Evolutionary conservation across 2,113 vertebrate genomes (phyloP).

Genomic region (Cyanoderma ruficeps): DNA sequence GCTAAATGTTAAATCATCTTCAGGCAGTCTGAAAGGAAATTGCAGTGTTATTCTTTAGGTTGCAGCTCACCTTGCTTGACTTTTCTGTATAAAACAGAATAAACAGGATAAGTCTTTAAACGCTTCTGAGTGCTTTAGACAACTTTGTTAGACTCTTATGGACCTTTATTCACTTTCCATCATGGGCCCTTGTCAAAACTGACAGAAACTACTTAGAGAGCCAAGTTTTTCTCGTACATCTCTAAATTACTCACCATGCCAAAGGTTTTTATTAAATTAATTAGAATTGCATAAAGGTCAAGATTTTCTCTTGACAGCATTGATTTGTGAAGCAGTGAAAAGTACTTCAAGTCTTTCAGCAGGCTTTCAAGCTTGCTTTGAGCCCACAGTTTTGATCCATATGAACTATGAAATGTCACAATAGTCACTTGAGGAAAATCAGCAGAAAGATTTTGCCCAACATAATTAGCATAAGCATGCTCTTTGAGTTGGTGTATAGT

Average conservation of each 20-base stretch:
- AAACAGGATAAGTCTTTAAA: background rate
- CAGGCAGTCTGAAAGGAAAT: background rate
- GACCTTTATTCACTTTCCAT: background rate
- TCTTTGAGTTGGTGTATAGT: background rate
- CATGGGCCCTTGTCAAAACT: background rate
- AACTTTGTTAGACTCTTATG: background rate
- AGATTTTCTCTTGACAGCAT: constrained; percentile 27
- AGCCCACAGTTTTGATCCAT: background rate
- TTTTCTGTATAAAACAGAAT: background rate
- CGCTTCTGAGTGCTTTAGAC: background rate
- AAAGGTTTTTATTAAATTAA: constrained; percentile 50
- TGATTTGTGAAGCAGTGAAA: constrained; percentile 32
- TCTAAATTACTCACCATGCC: background rate
- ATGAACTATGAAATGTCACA: constrained; percentile 26
- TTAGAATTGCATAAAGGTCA: constrained; percentile 35
- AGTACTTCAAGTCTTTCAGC: background rate
- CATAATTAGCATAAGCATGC: background rate
- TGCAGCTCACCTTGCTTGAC: background rate
- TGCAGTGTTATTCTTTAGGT: background rate
- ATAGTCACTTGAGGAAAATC: constrained; percentile 2
- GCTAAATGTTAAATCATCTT: background rate
- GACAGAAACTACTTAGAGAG: background rate
- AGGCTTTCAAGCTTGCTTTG: background rate
- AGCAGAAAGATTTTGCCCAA: background rate
- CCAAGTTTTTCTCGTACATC: background rate